Percentiles rank a stretch among this genome's conserved stretches.
Evolutionary conservation across 2,797 vertebrate genomes (phyloP).

Genomic region (Megalops cyprinoides): DNA sequence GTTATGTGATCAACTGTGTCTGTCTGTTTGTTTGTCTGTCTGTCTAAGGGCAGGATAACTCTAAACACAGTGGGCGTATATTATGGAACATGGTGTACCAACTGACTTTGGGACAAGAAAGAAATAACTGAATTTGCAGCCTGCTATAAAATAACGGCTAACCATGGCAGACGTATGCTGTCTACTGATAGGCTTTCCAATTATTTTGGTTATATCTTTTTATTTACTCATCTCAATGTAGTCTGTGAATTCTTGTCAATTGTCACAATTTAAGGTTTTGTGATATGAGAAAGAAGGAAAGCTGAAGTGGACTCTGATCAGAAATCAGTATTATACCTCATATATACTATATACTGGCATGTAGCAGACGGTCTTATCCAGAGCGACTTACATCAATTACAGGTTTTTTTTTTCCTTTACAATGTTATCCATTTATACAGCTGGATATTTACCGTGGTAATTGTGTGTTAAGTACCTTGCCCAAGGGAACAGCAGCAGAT

Average conservation of each 20-base stretch:
- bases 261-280: background rate
- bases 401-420: no score
- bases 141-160: background rate
- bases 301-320: background rate
- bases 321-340: background rate
- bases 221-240: background rate
- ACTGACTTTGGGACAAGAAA: background rate
- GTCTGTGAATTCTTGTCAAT: background rate
- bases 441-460: no score
- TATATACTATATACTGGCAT: no score
- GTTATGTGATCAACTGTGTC: background rate
- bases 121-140: background rate
- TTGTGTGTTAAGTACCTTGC: no score
- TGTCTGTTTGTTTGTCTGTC: background rate
- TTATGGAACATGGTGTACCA: background rate
- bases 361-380: no score
- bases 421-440: no score
- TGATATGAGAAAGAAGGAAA: no score
- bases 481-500: no score
- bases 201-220: background rate
- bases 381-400: no score
- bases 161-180: background rate
- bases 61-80: background rate
- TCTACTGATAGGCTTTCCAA: background rate
- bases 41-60: slow-evolving; percentile 1